Evolutionary conservation across 2,113 vertebrate species (phyloP).

Genomic region (Acanthochromis polyacanthus): DNA sequence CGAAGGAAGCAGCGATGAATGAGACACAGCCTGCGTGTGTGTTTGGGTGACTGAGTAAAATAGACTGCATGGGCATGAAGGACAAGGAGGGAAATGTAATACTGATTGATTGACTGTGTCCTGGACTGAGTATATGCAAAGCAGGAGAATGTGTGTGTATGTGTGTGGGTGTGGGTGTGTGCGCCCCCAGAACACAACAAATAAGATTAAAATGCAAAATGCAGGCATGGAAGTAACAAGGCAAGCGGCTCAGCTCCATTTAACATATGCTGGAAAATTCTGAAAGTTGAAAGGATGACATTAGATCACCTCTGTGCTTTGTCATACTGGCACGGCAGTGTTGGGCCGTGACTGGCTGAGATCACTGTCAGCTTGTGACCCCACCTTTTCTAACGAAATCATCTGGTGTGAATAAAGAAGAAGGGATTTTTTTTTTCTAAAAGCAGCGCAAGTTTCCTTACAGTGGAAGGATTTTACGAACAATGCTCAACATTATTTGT

Average conservation of each 20-base stretch:
- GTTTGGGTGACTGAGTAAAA: conserved; percentile 45
- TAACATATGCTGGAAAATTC: conserved; percentile 69
- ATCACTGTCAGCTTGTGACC: conserved; percentile 5
- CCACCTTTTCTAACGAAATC: too few species aligned
- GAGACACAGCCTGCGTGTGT: not conserved
- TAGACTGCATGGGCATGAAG: conserved; percentile 74
- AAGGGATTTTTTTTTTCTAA: too few species aligned
- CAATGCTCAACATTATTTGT: too few species aligned
- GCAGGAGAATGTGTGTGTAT: conserved; percentile 22
- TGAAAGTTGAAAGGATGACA: conserved; percentile 59
- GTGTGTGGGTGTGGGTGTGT: conserved; percentile 15
- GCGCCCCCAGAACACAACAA: conserved; percentile 67
- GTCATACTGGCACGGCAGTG: conserved; percentile 28
- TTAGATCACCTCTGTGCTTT: conserved; percentile 42
- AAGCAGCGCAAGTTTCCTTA: too few species aligned
- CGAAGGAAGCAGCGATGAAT: too few species aligned
- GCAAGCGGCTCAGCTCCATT: conserved; percentile 47
- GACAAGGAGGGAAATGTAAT: conserved; percentile 80
- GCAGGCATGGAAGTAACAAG: conserved; percentile 58
- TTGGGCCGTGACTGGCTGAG: conserved; percentile 37
- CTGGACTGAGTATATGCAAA: conserved; percentile 67
- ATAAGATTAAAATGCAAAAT: conserved; percentile 82
- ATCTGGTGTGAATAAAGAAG: too few species aligned
- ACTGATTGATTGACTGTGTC: conserved; percentile 83
- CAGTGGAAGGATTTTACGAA: too few species aligned